Evolutionary conservation across 2,888 invertebrate genomes (phyloP), one percentile per base, ranked within the genome.

Genomic region (Chrysodeixis includens): DNA sequence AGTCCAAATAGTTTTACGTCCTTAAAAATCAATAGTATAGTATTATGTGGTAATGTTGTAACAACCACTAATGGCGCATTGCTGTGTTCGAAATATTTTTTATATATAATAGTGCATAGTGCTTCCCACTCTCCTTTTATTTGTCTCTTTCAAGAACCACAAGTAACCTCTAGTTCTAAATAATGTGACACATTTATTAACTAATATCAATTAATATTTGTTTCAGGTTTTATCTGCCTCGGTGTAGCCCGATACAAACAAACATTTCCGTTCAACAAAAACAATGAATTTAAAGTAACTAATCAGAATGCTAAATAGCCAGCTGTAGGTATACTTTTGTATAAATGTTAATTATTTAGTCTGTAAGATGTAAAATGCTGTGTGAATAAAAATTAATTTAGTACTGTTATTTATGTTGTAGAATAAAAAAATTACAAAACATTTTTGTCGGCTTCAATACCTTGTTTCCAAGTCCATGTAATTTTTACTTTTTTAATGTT

Each of bases 221-320:
- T 96, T 96, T 51, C 91, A 97, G 97, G 91, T 55, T 94, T 96
- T 79, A 89, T 95, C 30, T 87, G 94, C 9, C 87, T 97, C 49
- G 97, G 97, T 16, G 88, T 95, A 20, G 95, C 96, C 2, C 95
- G 97, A 69, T 95, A 90, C 62, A 92, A 86, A 62, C 92, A 94
- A 78, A 88, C 91, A 62, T 94, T 83, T 66, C 93, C 97, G 20
- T 93, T 96, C 66, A 92, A 96, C 35, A 93, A 88, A 71, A 88
- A 81, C 74, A 79, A 83, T 75, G 85, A 85, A 66, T 79, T 86
- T 26, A 71, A 72, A n/a, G n/a, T n/a, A n/a, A n/a, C n/a, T n/a
- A n/a, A n/a, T n/a, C n/a, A n/a, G n/a, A n/a, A 51, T 40, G 62
- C 0, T 49, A 56, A 59, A 40, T 40, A 66, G 58, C 16, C 65